phyloP scores from a whole-genome alignment of 2,797 vertebrate species.

The Oceanodroma leucorhoa region DNA sequence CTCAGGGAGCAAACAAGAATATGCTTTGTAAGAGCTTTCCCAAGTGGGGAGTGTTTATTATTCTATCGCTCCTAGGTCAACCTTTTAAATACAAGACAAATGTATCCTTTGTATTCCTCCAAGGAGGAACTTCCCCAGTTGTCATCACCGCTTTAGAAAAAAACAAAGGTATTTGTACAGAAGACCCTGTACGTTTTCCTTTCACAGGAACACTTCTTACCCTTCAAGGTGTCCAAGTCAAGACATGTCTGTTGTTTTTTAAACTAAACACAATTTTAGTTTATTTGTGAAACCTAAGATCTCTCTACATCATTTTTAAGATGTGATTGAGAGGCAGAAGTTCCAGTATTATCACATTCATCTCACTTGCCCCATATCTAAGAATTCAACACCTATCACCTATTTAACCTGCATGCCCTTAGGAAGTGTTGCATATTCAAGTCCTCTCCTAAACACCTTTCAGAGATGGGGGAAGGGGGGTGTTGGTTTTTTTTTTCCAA shows the following conservation, averaged over 20 bases:
- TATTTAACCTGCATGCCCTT: neutral
- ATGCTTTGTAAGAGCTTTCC: neutral
- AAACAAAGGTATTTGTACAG: neutral
- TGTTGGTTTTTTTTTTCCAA: accelerated
- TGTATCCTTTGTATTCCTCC: neutral
- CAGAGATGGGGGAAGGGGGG: accelerated
- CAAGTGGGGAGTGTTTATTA: neutral
- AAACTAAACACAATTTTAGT: neutral
- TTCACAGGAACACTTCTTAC: neutral
- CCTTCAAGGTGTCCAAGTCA: neutral
- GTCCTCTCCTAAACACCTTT: neutral
- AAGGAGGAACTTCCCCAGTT: neutral
- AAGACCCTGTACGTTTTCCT: neutral
- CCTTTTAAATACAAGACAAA: neutral
- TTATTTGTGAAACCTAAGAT: neutral
- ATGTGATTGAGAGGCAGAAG: neutral
- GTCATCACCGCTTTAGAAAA: neutral
- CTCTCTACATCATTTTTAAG: neutral
- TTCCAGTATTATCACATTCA: neutral
- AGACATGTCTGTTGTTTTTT: neutral
- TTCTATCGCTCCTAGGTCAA: neutral
- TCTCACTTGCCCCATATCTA: accelerated
- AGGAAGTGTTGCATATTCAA: neutral
- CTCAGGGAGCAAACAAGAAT: neutral
- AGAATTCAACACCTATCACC: neutral